These are phyloP conservation scores for Notoglanidium macrostoma DNA, from an alignment of 2,797 vertebrate species.

Conservation along the genomic window DNA sequence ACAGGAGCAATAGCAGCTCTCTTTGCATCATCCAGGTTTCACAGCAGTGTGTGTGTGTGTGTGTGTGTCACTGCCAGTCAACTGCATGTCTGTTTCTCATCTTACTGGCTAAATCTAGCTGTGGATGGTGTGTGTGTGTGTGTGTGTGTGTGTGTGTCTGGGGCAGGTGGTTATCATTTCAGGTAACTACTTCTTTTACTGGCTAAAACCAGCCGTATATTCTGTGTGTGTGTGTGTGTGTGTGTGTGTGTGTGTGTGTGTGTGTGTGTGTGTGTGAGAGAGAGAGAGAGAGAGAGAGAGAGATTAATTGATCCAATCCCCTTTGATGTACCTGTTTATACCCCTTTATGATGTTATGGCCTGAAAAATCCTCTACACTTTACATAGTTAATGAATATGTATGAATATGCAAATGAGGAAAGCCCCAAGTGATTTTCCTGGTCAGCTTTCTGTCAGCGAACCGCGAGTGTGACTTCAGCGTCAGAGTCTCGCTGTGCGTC, in stretches of 20 bases:
- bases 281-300: neutral
- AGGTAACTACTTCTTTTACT: no score
- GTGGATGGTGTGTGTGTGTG: neutral
- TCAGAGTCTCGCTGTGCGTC: neutral
- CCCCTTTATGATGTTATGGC: neutral
- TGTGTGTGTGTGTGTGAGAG: neutral
- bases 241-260: constrained; percentile 14
- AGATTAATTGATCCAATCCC: neutral
- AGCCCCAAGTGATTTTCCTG: neutral
- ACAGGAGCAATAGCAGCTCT: constrained; percentile 28
- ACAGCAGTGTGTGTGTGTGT: neutral
- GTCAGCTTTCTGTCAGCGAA: neutral
- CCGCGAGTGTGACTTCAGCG: neutral
- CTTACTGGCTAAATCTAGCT: constrained; percentile 29
- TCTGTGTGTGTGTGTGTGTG: neutral
- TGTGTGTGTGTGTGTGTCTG: no score
- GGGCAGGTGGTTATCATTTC: no score
- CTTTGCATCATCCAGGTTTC: constrained; percentile 36
- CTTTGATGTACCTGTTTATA: neutral
- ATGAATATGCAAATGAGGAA: neutral
- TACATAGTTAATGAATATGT: neutral
- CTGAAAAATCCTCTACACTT: neutral
- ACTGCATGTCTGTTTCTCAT: constrained; percentile 22
- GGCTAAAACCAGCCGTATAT: no score
- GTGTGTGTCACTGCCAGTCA: constrained; percentile 26